Evolutionary conservation across 2,797 vertebrate species (phyloP).

Genomic region (Sandelia bainsii): DNA sequence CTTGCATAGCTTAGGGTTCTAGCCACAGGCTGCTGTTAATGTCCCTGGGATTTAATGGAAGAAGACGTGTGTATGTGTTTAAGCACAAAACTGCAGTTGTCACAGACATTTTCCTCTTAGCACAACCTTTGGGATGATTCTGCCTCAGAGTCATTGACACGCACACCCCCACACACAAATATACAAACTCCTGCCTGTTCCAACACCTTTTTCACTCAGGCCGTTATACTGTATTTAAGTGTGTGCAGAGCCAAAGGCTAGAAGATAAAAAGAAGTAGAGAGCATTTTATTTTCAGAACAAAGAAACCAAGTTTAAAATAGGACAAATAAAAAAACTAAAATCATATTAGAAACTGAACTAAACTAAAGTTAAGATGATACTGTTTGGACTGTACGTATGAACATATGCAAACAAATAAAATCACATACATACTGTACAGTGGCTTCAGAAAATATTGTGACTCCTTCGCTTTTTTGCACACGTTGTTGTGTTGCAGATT

Average conservation of each 20-base stretch:
- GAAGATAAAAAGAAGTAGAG: not conserved
- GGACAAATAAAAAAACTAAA: too few relatives aligned
- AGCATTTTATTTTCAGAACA: too few relatives aligned
- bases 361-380: too few relatives aligned
- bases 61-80: conserved; percentile 59
- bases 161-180: not conserved
- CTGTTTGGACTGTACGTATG: too few relatives aligned
- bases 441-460: too few relatives aligned
- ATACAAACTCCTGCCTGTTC: conserved; percentile 7
- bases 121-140: conserved; percentile 61
- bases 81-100: conserved; percentile 61
- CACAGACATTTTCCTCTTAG: conserved; percentile 69
- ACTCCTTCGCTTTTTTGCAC: too few relatives aligned
- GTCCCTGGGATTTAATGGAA: conserved; percentile 65
- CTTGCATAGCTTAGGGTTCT: conserved; percentile 48
- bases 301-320: too few relatives aligned
- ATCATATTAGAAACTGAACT: too few relatives aligned
- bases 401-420: too few relatives aligned
- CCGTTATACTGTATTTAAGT: not conserved
- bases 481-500: too few relatives aligned
- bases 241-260: not conserved
- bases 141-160: conserved; percentile 60
- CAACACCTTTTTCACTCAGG: conserved; percentile 27
- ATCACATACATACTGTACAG: too few relatives aligned
- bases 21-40: conserved; percentile 63